Evolutionary conservation across 1,140 invertebrate species (phyloP).

Genomic region (Physella acuta): DNA sequence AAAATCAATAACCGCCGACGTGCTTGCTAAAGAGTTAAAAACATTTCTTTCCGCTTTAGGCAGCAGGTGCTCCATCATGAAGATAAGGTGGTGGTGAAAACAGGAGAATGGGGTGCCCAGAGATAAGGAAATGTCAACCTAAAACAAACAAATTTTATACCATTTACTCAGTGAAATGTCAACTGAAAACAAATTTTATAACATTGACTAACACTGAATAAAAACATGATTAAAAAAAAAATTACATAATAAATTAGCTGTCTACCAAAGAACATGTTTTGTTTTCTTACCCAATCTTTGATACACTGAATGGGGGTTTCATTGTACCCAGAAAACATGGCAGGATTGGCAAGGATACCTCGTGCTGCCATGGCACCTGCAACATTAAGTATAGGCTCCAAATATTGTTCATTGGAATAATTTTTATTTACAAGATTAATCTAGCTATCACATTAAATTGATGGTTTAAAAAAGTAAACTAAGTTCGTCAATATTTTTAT

Average conservation of each 20-base stretch:
- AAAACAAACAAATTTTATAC: constrained; percentile 22
- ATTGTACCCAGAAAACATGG: constrained; percentile 74
- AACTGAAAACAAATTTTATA: not conserved
- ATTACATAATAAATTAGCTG: no score
- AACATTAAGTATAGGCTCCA: constrained; percentile 30
- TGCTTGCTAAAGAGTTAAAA: constrained; percentile 78
- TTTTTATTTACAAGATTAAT: not conserved
- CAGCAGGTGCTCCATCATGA: constrained; percentile 85
- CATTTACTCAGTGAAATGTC: not conserved
- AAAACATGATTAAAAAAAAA: not conserved
- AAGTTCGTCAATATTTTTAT: no score
- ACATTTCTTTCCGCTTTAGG: constrained; percentile 70
- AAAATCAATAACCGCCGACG: constrained; percentile 72
- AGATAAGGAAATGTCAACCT: constrained; percentile 63
- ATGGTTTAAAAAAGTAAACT: no score
- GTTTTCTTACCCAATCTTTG: constrained; percentile 75
- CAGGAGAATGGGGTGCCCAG: constrained; percentile 72
- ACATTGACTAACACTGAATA: not conserved
- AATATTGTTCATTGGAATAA: not conserved
- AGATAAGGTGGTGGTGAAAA: constrained; percentile 91
- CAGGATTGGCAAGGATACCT: constrained; percentile 87
- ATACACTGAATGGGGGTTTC: constrained; percentile 77
- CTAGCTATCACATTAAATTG: not conserved
- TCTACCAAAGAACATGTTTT: no score
- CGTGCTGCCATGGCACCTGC: constrained; percentile 84